Evolutionary conservation across 1,140 invertebrate species (phyloP).

Genomic region (Conopomorpha cramerella): DNA sequence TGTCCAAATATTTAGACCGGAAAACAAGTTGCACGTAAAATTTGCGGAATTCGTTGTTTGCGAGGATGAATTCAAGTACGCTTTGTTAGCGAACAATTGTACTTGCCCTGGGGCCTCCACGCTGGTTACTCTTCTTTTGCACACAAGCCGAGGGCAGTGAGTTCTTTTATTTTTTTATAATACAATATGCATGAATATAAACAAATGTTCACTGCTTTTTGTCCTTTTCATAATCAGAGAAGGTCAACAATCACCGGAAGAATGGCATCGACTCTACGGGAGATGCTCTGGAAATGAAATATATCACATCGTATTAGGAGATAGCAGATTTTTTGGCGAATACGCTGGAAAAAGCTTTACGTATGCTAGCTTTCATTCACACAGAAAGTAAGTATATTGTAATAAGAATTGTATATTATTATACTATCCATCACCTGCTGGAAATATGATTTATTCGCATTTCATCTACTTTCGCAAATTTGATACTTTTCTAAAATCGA

Average conservation of each 20-base stretch:
- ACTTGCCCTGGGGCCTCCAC: slow-evolving; percentile 96
- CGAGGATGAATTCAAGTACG: slow-evolving; percentile 98
- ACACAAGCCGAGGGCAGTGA: slow-evolving; percentile 96
- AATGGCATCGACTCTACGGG: slow-evolving; percentile 96
- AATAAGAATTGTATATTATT: slow-evolving; percentile 5
- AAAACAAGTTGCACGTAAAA: slow-evolving; percentile 98
- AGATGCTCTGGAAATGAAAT: slow-evolving; percentile 99
- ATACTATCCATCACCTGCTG: too few relatives aligned
- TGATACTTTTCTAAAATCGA: too few relatives aligned
- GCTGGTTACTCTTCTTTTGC: slow-evolving; percentile 90
- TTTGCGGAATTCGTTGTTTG: slow-evolving; percentile 98
- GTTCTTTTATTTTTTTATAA: slow-evolving; percentile 23
- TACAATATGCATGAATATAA: not conserved
- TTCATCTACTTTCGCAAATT: too few relatives aligned
- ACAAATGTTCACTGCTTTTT: slow-evolving; percentile 1
- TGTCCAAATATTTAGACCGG: slow-evolving; percentile 96
- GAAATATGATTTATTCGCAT: too few relatives aligned
- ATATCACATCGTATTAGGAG: slow-evolving; percentile 93
- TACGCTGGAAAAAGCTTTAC: slow-evolving; percentile 99
- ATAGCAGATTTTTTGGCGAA: slow-evolving; percentile 96
- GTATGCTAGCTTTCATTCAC: slow-evolving; percentile 97
- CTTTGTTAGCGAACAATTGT: slow-evolving; percentile 95
- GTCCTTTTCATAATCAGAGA: too few relatives aligned
- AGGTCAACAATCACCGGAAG: slow-evolving; percentile 94
- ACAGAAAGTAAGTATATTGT: slow-evolving; percentile 83